A percentile compares a stretch with the other conserved stretches of the same genome.
phyloP scores from a whole-genome alignment of 2,888 invertebrate genomes.

The Brassicogethes aeneus region DNA sequence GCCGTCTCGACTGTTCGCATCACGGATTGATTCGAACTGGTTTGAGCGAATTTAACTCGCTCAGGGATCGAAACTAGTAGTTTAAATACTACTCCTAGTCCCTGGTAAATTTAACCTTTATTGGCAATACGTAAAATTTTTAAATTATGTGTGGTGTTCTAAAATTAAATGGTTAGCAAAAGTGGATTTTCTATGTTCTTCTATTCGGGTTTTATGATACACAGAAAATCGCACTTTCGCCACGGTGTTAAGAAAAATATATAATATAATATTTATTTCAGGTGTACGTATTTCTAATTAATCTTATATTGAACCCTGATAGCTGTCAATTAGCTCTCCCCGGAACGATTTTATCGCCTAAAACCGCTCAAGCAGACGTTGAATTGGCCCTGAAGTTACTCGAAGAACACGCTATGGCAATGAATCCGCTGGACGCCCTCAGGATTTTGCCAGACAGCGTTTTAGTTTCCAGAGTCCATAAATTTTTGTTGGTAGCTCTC shows the following conservation, averaged over 20 bases:
- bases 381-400: conserved; percentile 72
- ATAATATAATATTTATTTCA: neutral
- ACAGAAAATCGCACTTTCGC: too few relatives aligned
- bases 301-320: conserved; percentile 35
- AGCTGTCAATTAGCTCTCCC: conserved; percentile 29
- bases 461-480: conserved; percentile 62
- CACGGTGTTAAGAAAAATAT: neutral
- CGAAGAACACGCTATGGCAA: conserved; percentile 74
- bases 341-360: conserved; percentile 44
- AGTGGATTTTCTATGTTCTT: too few relatives aligned
- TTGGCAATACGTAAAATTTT: too few relatives aligned
- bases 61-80: too few relatives aligned
- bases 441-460: conserved; percentile 74
- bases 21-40: too few relatives aligned
- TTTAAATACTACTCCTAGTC: too few relatives aligned
- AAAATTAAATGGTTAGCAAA: too few relatives aligned
- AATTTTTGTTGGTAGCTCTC: conserved; percentile 45
- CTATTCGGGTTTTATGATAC: too few relatives aligned
- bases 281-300: conserved; percentile 35
- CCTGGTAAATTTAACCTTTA: too few relatives aligned
- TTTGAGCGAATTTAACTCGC: too few relatives aligned
- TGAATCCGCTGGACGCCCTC: conserved; percentile 73
- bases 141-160: too few relatives aligned
- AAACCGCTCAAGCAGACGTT: conserved; percentile 62
- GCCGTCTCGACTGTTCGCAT: too few relatives aligned